Percentiles rank a stretch among this genome's conserved stretches.
Evolutionary conservation across 2,113 vertebrate species (phyloP).

Genomic region (Prunella fulvescens): DNA sequence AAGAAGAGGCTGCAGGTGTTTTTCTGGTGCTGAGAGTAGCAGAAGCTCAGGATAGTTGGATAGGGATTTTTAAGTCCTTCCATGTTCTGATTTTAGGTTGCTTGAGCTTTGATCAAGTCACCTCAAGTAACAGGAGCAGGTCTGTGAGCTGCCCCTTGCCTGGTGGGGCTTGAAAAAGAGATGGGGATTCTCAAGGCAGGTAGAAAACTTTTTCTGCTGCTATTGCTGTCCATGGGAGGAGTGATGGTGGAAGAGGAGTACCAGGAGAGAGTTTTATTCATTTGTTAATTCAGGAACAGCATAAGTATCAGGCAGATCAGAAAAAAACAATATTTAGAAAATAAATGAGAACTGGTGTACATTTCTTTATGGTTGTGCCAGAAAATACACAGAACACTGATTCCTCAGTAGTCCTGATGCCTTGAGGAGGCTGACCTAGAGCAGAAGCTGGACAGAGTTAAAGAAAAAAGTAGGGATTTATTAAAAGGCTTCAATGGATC

Average conservation of each 20-base stretch:
- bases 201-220: background rate
- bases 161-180: background rate
- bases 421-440: background rate
- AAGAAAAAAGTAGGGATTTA: background rate
- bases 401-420: background rate
- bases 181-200: background rate
- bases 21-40: background rate
- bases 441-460: background rate
- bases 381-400: background rate
- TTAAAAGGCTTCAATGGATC: background rate
- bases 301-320: background rate
- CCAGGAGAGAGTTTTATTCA: background rate
- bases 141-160: background rate
- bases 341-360: background rate
- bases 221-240: background rate
- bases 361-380: background rate
- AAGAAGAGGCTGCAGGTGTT: background rate
- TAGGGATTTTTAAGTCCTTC: background rate
- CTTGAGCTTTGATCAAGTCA: background rate
- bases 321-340: background rate
- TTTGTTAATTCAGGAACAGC: background rate
- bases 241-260: background rate
- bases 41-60: background rate
- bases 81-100: background rate
- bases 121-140: background rate